Conservation (phyloP, 2,888 invertebrate genomes). For the Priapulus caudatus region DNA sequence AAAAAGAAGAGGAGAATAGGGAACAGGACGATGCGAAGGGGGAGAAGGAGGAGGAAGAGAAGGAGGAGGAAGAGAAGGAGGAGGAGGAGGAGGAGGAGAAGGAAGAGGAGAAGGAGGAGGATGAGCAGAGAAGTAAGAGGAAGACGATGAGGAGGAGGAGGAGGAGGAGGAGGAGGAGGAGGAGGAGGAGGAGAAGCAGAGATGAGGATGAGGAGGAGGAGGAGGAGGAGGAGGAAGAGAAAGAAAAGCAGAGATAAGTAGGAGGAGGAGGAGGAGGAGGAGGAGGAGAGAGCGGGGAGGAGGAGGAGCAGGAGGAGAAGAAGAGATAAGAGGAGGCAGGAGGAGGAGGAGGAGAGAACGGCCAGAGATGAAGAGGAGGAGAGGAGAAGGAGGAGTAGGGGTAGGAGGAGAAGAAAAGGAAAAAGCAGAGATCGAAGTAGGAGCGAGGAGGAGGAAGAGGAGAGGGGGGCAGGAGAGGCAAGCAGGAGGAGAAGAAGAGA, state of each 20-base stretch:
- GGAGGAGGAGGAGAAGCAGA: slow-evolving; percentile 1
- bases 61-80: slow-evolving; percentile 3
- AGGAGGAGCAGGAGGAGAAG: too few species aligned
- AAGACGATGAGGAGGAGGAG: not conserved
- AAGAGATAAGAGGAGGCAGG: too few species aligned
- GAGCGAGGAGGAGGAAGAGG: too few species aligned
- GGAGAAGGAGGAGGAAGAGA: too few species aligned
- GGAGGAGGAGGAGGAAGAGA: not conserved
- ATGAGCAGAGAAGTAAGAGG: not conserved
- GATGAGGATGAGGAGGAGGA: not conserved
- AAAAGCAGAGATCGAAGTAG: not conserved
- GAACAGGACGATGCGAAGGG: not conserved
- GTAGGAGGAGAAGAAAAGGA: not conserved
- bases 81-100: too few species aligned
- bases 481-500: not conserved
- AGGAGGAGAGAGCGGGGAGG: not conserved
- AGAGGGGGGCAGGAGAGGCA: not conserved
- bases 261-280: not conserved
- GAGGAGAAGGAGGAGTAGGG: too few species aligned
- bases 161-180: too few species aligned
- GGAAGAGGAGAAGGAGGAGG: slow-evolving; percentile 3
- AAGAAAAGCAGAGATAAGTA: not conserved
- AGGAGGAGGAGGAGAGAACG: too few species aligned
- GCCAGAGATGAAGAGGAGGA: not conserved
- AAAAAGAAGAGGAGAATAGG: slow-evolving; percentile 1